Conservation (phyloP, 2,797 vertebrate genomes). For the Hirundo rustica region DNA sequence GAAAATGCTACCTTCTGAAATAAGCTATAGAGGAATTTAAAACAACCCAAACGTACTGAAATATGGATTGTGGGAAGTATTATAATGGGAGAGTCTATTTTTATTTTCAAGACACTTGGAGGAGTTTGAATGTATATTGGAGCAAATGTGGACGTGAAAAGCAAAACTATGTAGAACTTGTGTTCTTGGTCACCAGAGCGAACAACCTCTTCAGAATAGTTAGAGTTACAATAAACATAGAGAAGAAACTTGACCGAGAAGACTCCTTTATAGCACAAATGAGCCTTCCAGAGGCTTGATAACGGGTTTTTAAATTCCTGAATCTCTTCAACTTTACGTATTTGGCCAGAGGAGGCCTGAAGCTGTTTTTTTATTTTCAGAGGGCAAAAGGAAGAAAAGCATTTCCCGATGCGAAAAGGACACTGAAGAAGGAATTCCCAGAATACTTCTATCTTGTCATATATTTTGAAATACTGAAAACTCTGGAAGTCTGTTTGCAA, state of each 20-base stretch:
- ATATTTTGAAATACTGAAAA: not conserved
- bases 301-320: not conserved
- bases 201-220: not conserved
- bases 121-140: not conserved
- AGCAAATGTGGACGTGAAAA: not conserved
- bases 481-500: not conserved
- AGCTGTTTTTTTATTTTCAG: not conserved
- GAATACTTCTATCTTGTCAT: not conserved
- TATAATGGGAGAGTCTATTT: not conserved
- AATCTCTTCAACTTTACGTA: not conserved
- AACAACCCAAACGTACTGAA: not conserved
- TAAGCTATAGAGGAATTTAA: not conserved
- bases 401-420: not conserved
- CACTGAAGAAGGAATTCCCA: not conserved
- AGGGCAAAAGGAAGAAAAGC: constrained; percentile 56
- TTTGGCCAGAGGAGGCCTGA: not conserved
- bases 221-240: not conserved
- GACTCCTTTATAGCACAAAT: not conserved
- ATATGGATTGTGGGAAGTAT: not conserved
- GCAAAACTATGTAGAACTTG: not conserved
- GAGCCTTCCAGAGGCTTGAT: not conserved
- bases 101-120: not conserved
- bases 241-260: not conserved
- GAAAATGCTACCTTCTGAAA: constrained; percentile 2
- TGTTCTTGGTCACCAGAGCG: not conserved